Evolutionary conservation across 2,888 invertebrate species (phyloP).

Genomic region (Eustalomyia histrio): DNA sequence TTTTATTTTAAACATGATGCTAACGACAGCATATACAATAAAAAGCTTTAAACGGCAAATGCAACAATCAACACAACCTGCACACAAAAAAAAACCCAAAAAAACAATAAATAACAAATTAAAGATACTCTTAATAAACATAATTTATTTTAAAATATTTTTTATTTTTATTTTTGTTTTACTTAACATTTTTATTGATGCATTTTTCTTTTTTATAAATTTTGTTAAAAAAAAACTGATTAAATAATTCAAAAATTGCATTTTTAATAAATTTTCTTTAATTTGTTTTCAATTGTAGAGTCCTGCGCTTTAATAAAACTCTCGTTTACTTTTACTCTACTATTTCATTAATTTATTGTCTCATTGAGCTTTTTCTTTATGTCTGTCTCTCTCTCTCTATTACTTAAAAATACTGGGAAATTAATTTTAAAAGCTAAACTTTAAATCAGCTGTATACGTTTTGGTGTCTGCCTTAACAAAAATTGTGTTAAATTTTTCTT

Average conservation of each 20-base stretch:
- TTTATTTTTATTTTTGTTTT: background rate
- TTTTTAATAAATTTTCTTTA: slow-evolving; percentile 20
- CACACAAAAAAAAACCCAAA: background rate
- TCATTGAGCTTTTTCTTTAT: background rate
- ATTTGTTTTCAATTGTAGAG: slow-evolving; percentile 39
- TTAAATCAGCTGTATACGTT: slow-evolving; percentile 49
- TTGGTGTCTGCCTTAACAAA: slow-evolving; percentile 44
- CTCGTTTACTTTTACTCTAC: background rate
- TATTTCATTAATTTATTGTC: background rate
- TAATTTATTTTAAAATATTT: background rate
- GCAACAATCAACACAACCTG: background rate
- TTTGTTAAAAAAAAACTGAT: background rate
- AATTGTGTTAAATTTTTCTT: slow-evolving; percentile 50
- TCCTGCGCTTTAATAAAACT: slow-evolving; percentile 38
- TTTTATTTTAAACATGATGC: slow-evolving; percentile 20
- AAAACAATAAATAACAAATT: background rate
- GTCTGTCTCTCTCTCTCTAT: slow-evolving; percentile 22
- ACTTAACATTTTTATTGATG: background rate
- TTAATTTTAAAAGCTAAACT: slow-evolving; percentile 14
- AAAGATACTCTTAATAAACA: background rate
- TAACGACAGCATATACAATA: slow-evolving; percentile 7
- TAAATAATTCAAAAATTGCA: slow-evolving; percentile 46
- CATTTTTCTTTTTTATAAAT: background rate
- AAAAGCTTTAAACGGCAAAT: slow-evolving; percentile 11
- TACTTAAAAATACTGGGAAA: slow-evolving; percentile 46